A percentile compares a stretch with the other conserved stretches of the same genome.
Conservation (phyloP, 2,888 invertebrate species). For the Choristoneura rosaceana region DNA sequence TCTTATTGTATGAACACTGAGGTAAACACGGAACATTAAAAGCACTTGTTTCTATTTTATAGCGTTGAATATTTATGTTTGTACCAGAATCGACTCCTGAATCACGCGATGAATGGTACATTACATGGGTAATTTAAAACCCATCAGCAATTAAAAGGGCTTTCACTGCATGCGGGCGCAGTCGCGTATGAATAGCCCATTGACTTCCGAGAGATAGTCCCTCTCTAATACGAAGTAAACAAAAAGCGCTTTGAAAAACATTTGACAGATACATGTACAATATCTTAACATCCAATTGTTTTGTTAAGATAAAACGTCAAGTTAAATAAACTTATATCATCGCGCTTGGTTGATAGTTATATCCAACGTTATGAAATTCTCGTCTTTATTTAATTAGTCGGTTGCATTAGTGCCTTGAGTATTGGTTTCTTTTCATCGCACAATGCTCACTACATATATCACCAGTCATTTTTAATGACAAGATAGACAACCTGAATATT, state of each 20-base stretch:
- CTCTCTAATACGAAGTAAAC: slow-evolving; percentile 38
- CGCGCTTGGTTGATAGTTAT: background rate
- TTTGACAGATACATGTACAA: slow-evolving; percentile 42
- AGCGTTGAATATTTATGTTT: slow-evolving; percentile 24
- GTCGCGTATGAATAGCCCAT: slow-evolving; percentile 55
- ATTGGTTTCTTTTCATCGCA: slow-evolving; percentile 6
- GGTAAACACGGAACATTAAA: background rate
- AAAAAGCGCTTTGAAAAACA: slow-evolving; percentile 41
- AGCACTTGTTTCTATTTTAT: slow-evolving; percentile 5
- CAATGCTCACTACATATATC: slow-evolving; percentile 1
- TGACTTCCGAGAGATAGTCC: slow-evolving; percentile 31
- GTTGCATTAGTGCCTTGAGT: background rate
- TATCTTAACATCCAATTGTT: slow-evolving; percentile 13
- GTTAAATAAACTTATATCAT: background rate
- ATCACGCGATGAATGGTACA: slow-evolving; percentile 36
- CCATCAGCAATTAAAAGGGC: slow-evolving; percentile 52
- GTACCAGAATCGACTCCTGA: slow-evolving; percentile 26
- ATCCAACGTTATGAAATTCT: slow-evolving; percentile 15
- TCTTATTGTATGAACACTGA: background rate
- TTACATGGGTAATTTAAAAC: slow-evolving; percentile 56
- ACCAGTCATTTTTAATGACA: slow-evolving; percentile 10
- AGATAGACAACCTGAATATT: slow-evolving; percentile 6
- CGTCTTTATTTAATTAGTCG: slow-evolving; percentile 4
- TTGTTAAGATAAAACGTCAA: slow-evolving; percentile 11
- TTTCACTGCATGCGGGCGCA: slow-evolving; percentile 60